Evolutionary conservation across 2,797 vertebrate genomes (phyloP), one percentile per base, ranked within the genome.

Genomic region (Glossophaga mutica): DNA sequence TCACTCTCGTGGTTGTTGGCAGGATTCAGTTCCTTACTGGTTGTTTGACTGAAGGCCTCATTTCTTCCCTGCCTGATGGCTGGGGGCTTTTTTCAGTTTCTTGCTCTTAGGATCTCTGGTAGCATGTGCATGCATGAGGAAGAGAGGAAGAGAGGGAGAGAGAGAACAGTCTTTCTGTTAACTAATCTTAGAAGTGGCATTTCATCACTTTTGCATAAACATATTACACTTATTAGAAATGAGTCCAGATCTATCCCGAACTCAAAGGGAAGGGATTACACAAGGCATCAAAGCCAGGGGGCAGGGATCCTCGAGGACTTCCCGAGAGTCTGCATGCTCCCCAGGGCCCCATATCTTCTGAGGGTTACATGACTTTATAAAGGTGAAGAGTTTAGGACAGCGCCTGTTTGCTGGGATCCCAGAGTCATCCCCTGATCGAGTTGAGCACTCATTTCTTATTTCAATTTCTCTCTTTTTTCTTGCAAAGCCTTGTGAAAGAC

Each of bases 381-480:
- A 88, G 26, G n/a, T 14, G 22, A 78, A 65, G 42, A 42, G 14
- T 22, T 70, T 42, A 70, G 78, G 50, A 68, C 4, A 39, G 22
- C 24, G 22, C 16, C 21, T 26, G 73, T 65, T 74, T 37, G 85
- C 34, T 62, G 26, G 67, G 46, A 15, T 39, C 9, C 3, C 52
- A 39, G 6, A 37, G 6, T 81, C 73, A 44, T 65, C 44, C 19
- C 55, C 21, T 70, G 44, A 57, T 50, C 16, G 24, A n/a, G 1
- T 1, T 10, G 22, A 34, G 37, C 14, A 34, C 71, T 32, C 9
- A 55, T 8, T 16, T 86, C 46, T n/a, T 77, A 32, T 79, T 78
- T 57, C 44, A 85, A 10, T n/a, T 48, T 76, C 29, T 85, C 62
- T 91, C n/a, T 81, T 86, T 59, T 88, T 89, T 94, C 73, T 89